Percentiles rank a stretch among this genome's conserved stretches.
Conservation (phyloP, 2,888 invertebrate genomes). For the Lithophane leautieri region DNA sequence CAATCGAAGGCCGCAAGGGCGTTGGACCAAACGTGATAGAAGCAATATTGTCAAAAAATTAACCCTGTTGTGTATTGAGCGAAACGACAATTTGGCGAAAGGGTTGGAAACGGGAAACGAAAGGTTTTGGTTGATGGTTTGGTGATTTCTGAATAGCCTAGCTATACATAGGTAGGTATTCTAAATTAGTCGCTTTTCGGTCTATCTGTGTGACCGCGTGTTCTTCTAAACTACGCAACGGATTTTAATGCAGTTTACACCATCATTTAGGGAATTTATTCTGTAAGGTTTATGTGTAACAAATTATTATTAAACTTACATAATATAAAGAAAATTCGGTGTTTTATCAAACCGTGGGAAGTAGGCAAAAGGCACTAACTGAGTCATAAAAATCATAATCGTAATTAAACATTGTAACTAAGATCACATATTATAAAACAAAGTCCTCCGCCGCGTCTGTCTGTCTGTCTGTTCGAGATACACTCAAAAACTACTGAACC, state of each 20-base stretch:
- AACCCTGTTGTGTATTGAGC: slow-evolving; percentile 8
- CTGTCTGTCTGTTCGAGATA: no score
- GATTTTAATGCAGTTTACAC: neutral
- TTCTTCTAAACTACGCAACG: neutral
- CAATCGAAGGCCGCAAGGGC: slow-evolving; percentile 24
- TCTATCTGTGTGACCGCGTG: neutral
- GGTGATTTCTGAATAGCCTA: neutral
- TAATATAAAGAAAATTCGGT: neutral
- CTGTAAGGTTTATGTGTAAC: neutral
- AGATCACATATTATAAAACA: no score
- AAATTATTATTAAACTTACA: neutral
- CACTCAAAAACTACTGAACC: no score
- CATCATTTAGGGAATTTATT: neutral
- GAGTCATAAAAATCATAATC: neutral
- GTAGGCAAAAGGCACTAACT: neutral
- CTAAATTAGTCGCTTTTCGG: neutral
- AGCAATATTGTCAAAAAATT: slow-evolving; percentile 4
- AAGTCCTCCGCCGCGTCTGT: no score
- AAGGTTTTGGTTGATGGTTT: no score
- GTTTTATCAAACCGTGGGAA: neutral
- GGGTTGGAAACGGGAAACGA: neutral
- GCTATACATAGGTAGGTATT: neutral
- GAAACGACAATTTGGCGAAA: neutral
- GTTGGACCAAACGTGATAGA: slow-evolving; percentile 12
- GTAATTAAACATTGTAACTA: neutral